phyloP scores from a whole-genome alignment of 2,888 invertebrate genomes.

The Noctua fimbriata region DNA sequence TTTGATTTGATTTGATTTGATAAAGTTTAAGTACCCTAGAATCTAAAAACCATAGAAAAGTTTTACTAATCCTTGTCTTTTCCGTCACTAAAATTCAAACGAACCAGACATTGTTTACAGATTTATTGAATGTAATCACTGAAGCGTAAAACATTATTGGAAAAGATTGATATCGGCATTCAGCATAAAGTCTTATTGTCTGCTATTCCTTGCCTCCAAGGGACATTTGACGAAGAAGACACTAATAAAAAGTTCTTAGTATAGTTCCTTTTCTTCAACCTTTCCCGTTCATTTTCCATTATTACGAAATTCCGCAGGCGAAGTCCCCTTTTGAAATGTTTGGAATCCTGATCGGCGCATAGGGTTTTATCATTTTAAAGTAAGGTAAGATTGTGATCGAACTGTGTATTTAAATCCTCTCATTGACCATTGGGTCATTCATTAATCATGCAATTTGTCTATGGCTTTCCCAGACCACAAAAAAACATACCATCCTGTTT shows the following conservation, averaged over 20 bases:
- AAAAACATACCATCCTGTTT: background rate
- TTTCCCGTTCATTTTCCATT: slow-evolving; percentile 45
- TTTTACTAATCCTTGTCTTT: background rate
- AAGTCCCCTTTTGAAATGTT: slow-evolving; percentile 39
- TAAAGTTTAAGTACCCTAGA: background rate
- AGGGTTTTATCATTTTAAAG: slow-evolving; percentile 37
- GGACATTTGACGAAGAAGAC: slow-evolving; percentile 13
- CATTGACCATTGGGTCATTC: background rate
- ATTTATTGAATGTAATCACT: slow-evolving; percentile 35
- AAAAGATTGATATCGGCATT: slow-evolving; percentile 27
- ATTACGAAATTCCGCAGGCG: slow-evolving; percentile 46
- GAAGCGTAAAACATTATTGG: slow-evolving; percentile 38
- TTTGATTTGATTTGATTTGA: no score
- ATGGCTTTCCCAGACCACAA: background rate
- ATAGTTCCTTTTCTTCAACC: slow-evolving; percentile 31
- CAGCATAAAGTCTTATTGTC: slow-evolving; percentile 30
- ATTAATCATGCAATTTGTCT: background rate
- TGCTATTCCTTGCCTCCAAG: slow-evolving; percentile 23
- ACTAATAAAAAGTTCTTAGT: slow-evolving; percentile 41
- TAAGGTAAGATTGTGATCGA: background rate
- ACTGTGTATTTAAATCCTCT: background rate
- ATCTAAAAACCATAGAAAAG: background rate
- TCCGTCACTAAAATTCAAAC: background rate
- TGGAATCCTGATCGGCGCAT: slow-evolving; percentile 33
- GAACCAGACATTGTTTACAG: slow-evolving; percentile 14